Conservation (phyloP, 1,140 invertebrate genomes). For the Zaprionus africanus region DNA sequence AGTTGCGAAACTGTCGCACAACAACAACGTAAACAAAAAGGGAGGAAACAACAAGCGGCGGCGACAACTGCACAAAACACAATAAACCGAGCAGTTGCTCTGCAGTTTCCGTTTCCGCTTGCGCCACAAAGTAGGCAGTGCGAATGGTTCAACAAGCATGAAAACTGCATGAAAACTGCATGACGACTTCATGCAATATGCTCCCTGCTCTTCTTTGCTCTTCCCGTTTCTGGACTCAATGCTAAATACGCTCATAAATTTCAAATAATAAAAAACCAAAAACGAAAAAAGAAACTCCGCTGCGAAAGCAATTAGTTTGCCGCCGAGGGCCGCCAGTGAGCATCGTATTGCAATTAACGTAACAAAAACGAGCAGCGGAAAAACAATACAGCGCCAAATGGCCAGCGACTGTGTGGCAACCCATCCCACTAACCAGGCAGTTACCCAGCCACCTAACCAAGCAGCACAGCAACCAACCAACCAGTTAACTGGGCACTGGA, state of each 20-base stretch:
- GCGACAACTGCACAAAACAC: constrained; percentile 49
- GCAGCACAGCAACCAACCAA: constrained; percentile 30
- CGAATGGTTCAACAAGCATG: too few relatives aligned
- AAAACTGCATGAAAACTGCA: too few relatives aligned
- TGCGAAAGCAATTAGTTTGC: constrained; percentile 77
- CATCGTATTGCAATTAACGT: constrained; percentile 82
- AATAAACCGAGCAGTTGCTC: constrained; percentile 65
- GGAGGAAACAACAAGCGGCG: constrained; percentile 30
- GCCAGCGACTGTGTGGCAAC: neutral
- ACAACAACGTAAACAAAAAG: constrained; percentile 33
- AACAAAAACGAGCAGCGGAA: constrained; percentile 58
- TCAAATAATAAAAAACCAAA: constrained; percentile 23
- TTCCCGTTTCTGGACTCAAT: too few relatives aligned
- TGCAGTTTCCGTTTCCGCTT: constrained; percentile 77
- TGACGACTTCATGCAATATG: constrained; percentile 46
- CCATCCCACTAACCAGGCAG: neutral
- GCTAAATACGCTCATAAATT: constrained; percentile 71
- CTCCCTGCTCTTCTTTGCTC: neutral
- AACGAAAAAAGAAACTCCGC: constrained; percentile 38
- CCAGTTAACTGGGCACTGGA: constrained; percentile 65
- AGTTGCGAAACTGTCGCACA: neutral
- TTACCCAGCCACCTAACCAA: constrained; percentile 20
- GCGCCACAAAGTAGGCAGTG: constrained; percentile 21
- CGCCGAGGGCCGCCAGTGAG: constrained; percentile 55
- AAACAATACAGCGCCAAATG: constrained; percentile 69